Evolutionary conservation across 1,140 invertebrate species (phyloP).

Genomic region (Dolichoris vasculosae): DNA sequence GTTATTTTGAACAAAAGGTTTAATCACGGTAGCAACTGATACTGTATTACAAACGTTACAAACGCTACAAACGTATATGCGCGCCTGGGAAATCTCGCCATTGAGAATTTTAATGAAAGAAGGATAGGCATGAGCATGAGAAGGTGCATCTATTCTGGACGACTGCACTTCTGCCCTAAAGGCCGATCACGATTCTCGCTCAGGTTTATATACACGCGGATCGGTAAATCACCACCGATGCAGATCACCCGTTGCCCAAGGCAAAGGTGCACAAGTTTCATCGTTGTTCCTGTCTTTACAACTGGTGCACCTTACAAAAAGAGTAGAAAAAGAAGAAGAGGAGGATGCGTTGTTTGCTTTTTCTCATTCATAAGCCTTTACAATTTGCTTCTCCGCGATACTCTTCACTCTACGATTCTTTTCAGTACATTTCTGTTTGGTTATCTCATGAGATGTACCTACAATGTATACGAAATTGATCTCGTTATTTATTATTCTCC

Average conservation of each 20-base stretch:
- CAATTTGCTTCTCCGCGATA: conserved; percentile 31
- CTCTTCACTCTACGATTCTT: background rate
- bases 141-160: conserved; percentile 59
- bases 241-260: conserved; percentile 61
- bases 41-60: background rate
- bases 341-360: conserved; percentile 21
- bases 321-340: background rate
- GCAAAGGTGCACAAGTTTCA: conserved; percentile 50
- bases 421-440: background rate
- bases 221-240: conserved; percentile 70
- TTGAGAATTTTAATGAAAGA: conserved; percentile 49
- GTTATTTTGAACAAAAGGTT: background rate
- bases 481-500: background rate
- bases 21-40: conserved; percentile 4
- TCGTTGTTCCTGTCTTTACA: conserved; percentile 32
- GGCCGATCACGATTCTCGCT: conserved; percentile 67
- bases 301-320: conserved; percentile 37
- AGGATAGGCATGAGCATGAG: conserved; percentile 38
- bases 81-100: conserved; percentile 48
- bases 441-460: conserved; percentile 7
- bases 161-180: conserved; percentile 63
- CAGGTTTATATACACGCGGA: conserved; percentile 60
- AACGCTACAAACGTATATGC: background rate
- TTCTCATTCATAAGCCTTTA: conserved; percentile 49
- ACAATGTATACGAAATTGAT: background rate